A percentile compares a stretch with the other conserved stretches of the same genome.
These are phyloP conservation scores for Drepana falcataria DNA, from an alignment of 2,888 invertebrate species.

Conservation along the genomic window DNA sequence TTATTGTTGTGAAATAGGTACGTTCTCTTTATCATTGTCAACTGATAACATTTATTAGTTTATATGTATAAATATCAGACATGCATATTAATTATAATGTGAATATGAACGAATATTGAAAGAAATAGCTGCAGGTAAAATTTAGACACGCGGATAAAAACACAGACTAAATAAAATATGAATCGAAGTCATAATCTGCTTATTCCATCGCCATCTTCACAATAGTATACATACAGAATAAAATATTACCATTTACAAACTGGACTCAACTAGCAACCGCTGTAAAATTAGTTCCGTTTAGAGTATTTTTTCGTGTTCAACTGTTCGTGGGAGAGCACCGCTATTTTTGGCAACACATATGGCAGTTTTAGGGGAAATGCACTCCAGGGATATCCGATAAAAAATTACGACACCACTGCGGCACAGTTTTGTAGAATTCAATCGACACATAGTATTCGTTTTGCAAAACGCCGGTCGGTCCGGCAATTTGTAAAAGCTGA, in stretches of 20 bases:
- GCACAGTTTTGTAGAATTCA: constrained; percentile 43
- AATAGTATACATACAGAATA: not conserved
- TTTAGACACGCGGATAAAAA: too few relatives aligned
- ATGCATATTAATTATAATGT: too few relatives aligned
- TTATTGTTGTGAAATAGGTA: too few relatives aligned
- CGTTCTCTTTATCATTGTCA: too few relatives aligned
- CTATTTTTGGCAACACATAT: constrained; percentile 31
- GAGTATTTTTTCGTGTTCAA: constrained; percentile 3
- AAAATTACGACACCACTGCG: constrained; percentile 47
- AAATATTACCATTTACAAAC: not conserved
- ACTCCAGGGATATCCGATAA: constrained; percentile 46
- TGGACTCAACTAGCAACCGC: not conserved
- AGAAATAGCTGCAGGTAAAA: too few relatives aligned
- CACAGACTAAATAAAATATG: too few relatives aligned
- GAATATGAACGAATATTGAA: too few relatives aligned
- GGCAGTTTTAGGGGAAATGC: constrained; percentile 30
- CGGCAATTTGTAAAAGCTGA: constrained; percentile 47
- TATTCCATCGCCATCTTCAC: not conserved
- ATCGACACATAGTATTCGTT: constrained; percentile 43
- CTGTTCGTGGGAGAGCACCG: constrained; percentile 22
- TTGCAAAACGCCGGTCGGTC: constrained; percentile 32
- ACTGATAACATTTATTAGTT: too few relatives aligned
- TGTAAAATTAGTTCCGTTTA: not conserved
- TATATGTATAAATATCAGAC: too few relatives aligned
- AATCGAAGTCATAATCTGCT: too few relatives aligned